Evolutionary conservation across 2,113 vertebrate species (phyloP).

Genomic region (Cyprinus carpio): DNA sequence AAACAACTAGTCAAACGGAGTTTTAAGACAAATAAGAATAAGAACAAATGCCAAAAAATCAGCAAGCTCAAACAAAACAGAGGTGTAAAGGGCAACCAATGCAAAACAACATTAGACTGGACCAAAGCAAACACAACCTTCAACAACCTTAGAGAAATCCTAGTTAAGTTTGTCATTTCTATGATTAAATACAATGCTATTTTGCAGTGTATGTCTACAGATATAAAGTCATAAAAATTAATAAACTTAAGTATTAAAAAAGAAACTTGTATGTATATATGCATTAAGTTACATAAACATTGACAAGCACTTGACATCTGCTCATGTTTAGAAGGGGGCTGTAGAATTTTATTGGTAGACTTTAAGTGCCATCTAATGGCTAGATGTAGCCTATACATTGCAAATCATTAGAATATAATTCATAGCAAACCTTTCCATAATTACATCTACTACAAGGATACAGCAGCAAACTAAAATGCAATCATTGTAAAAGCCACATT

Average conservation of each 20-base stretch:
- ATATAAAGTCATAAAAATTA: background rate
- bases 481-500: too few relatives aligned
- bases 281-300: background rate
- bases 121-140: background rate
- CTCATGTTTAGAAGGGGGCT: background rate
- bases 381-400: background rate
- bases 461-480: background rate
- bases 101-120: background rate
- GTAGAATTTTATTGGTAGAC: background rate
- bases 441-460: too few relatives aligned
- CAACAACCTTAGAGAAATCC: background rate
- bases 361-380: conserved; percentile 40
- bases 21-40: background rate
- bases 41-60: background rate
- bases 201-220: background rate
- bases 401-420: background rate
- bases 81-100: background rate
- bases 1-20: background rate
- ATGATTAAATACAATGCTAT: background rate
- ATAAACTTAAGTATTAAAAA: background rate
- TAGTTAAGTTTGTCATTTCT: background rate
- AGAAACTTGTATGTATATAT: background rate
- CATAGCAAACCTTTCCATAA: background rate
- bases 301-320: background rate
- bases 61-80: background rate